phyloP scores from a whole-genome alignment of 2,797 vertebrate genomes.

The Sphenopsis melanotis region DNA sequence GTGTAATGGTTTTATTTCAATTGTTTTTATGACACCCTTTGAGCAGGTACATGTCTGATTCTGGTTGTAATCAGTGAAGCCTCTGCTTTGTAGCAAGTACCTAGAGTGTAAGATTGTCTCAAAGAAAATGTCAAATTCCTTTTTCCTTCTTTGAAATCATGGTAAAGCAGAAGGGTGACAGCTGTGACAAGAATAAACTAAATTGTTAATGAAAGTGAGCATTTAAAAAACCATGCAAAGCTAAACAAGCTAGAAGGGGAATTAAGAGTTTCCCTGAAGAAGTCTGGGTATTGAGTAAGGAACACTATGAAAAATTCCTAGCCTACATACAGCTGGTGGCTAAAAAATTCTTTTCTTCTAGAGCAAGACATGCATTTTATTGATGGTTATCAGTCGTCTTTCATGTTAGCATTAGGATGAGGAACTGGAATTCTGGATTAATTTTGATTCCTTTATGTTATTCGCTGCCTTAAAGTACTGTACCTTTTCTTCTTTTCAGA shows the following conservation, averaged over 20 bases:
- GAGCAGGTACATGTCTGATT: conserved; percentile 78
- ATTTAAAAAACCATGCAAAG: background rate
- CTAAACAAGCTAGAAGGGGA: background rate
- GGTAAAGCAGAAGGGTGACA: conserved; percentile 9
- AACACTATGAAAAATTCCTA: background rate
- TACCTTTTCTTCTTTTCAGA: conserved; percentile 62
- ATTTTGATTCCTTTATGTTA: conserved; percentile 74
- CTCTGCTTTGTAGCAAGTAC: conserved; percentile 61
- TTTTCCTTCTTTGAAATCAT: conserved; percentile 35
- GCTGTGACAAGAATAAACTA: background rate
- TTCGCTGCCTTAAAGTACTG: conserved; percentile 80
- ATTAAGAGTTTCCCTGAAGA: background rate
- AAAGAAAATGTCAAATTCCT: conserved; percentile 26
- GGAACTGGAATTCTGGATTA: conserved; percentile 71
- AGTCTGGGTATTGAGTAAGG: background rate
- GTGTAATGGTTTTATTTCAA: conserved; percentile 77
- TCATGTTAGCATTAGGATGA: conserved; percentile 56
- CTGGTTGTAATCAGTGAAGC: conserved; percentile 76
- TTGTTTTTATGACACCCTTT: conserved; percentile 77
- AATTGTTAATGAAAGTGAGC: conserved; percentile 4
- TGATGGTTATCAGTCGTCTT: conserved; percentile 36
- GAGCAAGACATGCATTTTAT: background rate
- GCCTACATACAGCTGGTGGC: background rate
- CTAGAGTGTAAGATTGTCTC: conserved; percentile 50
- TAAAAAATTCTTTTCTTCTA: conserved; percentile 9